Percentiles rank a stretch among this genome's conserved stretches.
These are phyloP conservation scores for Bombus pascuorum DNA, from an alignment of 1,140 invertebrate genomes.

Conservation along the genomic window DNA sequence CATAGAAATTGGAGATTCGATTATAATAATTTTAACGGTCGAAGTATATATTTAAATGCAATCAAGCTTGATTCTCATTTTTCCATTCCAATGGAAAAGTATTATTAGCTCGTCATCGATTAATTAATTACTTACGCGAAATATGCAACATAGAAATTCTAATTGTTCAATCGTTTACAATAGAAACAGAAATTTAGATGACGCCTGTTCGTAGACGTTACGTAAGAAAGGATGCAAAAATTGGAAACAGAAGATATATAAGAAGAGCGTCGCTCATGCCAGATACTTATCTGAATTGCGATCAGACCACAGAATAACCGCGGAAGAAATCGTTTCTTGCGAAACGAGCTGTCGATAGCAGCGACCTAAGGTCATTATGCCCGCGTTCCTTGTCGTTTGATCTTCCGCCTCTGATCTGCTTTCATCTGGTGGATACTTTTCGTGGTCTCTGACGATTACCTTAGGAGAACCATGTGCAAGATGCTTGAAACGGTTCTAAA, in stretches of 20 bases:
- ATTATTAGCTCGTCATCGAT: no score
- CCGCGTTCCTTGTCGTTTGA: conserved; percentile 30
- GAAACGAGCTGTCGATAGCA: conserved; percentile 61
- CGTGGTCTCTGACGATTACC: conserved; percentile 8
- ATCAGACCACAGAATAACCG: conserved; percentile 4
- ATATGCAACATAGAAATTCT: no score
- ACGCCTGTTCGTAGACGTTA: background rate
- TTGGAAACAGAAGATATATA: background rate
- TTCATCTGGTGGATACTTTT: conserved; percentile 3
- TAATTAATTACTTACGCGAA: no score
- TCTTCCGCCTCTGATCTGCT: conserved; percentile 27
- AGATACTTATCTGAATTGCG: conserved; percentile 35
- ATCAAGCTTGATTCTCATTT: background rate
- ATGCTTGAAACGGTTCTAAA: background rate
- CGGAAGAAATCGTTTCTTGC: conserved; percentile 21
- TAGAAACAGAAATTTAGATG: background rate
- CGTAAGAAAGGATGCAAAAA: background rate
- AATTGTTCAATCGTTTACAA: background rate
- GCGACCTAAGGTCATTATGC: conserved; percentile 21
- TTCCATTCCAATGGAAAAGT: no score
- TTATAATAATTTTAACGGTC: background rate
- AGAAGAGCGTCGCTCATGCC: background rate
- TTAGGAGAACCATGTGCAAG: background rate
- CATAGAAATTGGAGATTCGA: background rate
- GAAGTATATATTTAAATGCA: background rate